Conservation (phyloP, 2,888 invertebrate species). For the Agriopis marginaria region DNA sequence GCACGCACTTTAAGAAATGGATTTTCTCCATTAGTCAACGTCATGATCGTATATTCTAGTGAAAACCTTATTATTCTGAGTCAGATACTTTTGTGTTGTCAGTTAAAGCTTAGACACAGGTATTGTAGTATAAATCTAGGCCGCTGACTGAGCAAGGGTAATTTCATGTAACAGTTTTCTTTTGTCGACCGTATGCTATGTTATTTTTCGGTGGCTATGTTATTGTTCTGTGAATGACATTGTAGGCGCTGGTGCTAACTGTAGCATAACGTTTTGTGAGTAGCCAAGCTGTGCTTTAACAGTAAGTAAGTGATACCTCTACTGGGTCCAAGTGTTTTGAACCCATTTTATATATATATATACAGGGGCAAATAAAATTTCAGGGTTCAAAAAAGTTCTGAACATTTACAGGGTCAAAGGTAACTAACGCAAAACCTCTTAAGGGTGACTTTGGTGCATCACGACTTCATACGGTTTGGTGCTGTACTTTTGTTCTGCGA, state of each 20-base stretch:
- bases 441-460: too few relatives aligned
- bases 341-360: too few relatives aligned
- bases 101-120: constrained; percentile 28
- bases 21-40: constrained; percentile 72
- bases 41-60: constrained; percentile 61
- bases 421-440: too few relatives aligned
- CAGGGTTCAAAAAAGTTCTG: too few relatives aligned
- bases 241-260: neutral
- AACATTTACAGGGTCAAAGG: too few relatives aligned
- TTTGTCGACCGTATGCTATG: constrained; percentile 1
- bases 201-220: constrained; percentile 1
- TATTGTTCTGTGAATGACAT: constrained; percentile 8
- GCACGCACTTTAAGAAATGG: constrained; percentile 72
- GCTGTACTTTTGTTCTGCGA: too few relatives aligned
- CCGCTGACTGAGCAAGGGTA: constrained; percentile 7
- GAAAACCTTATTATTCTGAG: constrained; percentile 51
- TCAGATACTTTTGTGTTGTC: constrained; percentile 44
- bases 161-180: constrained; percentile 10
- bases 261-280: neutral
- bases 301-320: neutral
- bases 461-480: too few relatives aligned
- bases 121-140: constrained; percentile 16
- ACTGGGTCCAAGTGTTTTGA: too few relatives aligned
- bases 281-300: neutral
- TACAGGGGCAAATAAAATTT: too few relatives aligned